Conservation (phyloP, 2,797 vertebrate genomes). For the Etheostoma nigrum region DNA sequence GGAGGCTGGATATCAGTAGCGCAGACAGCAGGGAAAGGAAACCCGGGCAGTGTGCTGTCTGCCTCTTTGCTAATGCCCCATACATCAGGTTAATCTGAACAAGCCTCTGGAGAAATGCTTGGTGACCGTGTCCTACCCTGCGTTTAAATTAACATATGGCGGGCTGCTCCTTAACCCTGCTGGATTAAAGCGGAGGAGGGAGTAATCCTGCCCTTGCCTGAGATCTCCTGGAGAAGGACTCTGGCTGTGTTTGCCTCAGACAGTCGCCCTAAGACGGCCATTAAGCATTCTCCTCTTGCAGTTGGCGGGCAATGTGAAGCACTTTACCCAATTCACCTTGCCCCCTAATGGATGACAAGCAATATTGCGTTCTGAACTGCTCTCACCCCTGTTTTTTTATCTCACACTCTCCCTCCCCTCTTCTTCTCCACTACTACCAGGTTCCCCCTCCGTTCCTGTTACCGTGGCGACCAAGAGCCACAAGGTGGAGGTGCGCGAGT, state of each 20-base stretch:
- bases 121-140: conserved; percentile 50
- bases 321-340: conserved; percentile 63
- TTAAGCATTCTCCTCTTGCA: conserved; percentile 71
- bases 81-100: conserved; percentile 64
- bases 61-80: neutral
- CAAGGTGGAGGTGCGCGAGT: conserved; percentile 80
- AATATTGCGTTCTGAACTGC: conserved; percentile 48
- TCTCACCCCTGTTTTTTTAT: conserved; percentile 23
- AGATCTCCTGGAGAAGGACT: conserved; percentile 48
- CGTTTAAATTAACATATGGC: conserved; percentile 66
- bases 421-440: conserved; percentile 35
- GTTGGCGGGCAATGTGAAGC: conserved; percentile 38
- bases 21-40: conserved; percentile 25
- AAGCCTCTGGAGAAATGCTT: conserved; percentile 20
- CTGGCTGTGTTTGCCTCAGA: conserved; percentile 11
- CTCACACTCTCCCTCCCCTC: neutral
- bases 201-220: conserved; percentile 70
- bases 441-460: conserved; percentile 67
- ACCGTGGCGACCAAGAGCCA: conserved; percentile 71
- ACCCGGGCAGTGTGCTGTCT: neutral
- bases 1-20: conserved; percentile 36
- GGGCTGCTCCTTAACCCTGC: conserved; percentile 60
- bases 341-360: conserved; percentile 65
- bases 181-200: conserved; percentile 65
- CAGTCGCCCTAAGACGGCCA: conserved; percentile 22